Evolutionary conservation across 2,888 invertebrate species (phyloP).

Genomic region (Pegoplata infirma): DNA sequence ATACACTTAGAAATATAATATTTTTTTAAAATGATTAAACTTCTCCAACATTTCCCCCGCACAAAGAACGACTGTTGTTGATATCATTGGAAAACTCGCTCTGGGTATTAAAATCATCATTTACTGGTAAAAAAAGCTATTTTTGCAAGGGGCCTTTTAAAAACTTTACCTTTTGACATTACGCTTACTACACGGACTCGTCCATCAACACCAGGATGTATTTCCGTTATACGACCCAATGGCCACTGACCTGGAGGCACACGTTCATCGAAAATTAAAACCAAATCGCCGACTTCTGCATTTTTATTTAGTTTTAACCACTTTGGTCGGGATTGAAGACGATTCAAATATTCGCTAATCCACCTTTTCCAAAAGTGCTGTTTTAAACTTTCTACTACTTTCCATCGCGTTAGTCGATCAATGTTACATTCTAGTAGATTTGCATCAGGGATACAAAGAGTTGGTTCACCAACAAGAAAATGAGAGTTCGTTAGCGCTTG

Average conservation of each 20-base stretch:
- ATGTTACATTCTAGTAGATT: conserved; percentile 3
- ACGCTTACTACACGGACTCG: conserved; percentile 47
- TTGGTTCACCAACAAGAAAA: conserved; percentile 44
- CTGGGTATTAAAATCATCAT: too few species aligned
- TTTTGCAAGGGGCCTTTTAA: conserved; percentile 4
- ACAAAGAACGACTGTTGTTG: background rate
- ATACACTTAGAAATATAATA: too few species aligned
- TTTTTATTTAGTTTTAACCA: conserved; percentile 36
- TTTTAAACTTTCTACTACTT: conserved; percentile 17
- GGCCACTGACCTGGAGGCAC: conserved; percentile 63
- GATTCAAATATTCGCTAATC: conserved; percentile 37
- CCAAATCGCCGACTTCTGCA: conserved; percentile 7
- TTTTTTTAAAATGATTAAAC: too few species aligned
- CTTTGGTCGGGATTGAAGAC: conserved; percentile 32
- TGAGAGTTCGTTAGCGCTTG: conserved; percentile 29
- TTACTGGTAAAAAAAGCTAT: too few species aligned
- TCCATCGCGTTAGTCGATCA: conserved; percentile 24
- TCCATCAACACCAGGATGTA: conserved; percentile 66
- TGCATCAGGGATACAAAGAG: conserved; percentile 20
- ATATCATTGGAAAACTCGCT: too few species aligned
- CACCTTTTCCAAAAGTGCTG: conserved; percentile 54
- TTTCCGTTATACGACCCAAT: conserved; percentile 62
- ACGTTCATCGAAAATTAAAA: conserved; percentile 42
- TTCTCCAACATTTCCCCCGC: too few species aligned
- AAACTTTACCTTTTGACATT: background rate